Conservation (phyloP, 30 jellyfish, hydroid and myxozoan genomes). For the Rhopilema esculentum region DNA sequence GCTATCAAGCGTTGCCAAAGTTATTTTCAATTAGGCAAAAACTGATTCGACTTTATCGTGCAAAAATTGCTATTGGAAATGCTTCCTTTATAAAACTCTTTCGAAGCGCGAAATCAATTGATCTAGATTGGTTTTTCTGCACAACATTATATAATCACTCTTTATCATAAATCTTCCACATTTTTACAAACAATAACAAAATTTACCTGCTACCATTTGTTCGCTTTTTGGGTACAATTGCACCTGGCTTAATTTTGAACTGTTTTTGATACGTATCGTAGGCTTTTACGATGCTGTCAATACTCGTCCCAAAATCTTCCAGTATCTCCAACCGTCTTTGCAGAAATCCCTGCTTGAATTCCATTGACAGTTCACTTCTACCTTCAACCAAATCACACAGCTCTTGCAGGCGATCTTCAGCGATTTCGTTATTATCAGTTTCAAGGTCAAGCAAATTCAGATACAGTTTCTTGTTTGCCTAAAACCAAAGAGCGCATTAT, state of each 20-base stretch:
- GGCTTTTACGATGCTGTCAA: slow-evolving; percentile 47
- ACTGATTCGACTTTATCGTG: too few species aligned
- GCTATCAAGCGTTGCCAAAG: too few species aligned
- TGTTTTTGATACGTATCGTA: slow-evolving; percentile 71
- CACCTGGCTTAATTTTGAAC: slow-evolving; percentile 49
- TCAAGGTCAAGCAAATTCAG: slow-evolving; percentile 87
- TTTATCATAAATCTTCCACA: too few species aligned
- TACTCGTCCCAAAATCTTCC: slow-evolving; percentile 82
- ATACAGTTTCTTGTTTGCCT: slow-evolving; percentile 91
- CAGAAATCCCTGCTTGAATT: slow-evolving; percentile 82
- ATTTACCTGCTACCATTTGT: slow-evolving; percentile 55
- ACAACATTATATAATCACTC: too few species aligned
- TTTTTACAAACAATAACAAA: too few species aligned
- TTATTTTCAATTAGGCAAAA: too few species aligned
- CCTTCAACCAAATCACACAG: slow-evolving; percentile 68
- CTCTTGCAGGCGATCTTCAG: slow-evolving; percentile 46
- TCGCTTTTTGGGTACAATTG: slow-evolving; percentile 41
- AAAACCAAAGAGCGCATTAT: neutral
- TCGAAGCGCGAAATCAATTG: too few species aligned
- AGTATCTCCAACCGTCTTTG: slow-evolving; percentile 81
- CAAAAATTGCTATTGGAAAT: too few species aligned
- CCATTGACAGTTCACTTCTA: slow-evolving; percentile 59
- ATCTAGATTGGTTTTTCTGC: too few species aligned
- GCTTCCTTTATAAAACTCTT: too few species aligned
- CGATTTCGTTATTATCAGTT: slow-evolving; percentile 53